Evolutionary conservation across 2,888 invertebrate genomes (phyloP), one percentile per base, ranked within the genome.

Genomic region (Boloria selene): DNA sequence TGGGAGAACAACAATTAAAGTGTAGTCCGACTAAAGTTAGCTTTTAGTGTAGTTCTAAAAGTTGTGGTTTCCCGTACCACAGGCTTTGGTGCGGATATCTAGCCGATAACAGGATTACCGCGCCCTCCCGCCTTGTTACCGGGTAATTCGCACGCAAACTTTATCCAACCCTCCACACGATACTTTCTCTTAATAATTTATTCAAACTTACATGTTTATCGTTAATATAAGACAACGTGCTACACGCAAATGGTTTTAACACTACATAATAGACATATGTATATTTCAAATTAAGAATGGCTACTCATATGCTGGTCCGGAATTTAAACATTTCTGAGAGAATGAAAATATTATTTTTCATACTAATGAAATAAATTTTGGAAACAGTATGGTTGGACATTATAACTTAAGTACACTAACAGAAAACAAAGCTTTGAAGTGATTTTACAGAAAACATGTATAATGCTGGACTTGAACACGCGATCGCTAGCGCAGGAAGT

Each of bases 61-160:
- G 82, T 84, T 84, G 79, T 78, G 77, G 77, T 76, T 77, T 73
- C 76, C 77, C 77, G 69, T 70, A 76, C 79, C 75, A 76, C 73
- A 73, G 70, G 73, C 76, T 78, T 76, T 75, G 65, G 65, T 67
- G 76, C 77, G 83, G 84, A 84, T 86, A 86, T 83, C 81, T 80
- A 77, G 75, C 80, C 85, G 85, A 87, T 89, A 90, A 90, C 85
- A 82, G 84, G 86, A 89, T 90, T 89, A 88, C 80, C 78, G 79
- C 81, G 79, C 85, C 83, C 85, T 81, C 82, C 80, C 79, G 77
- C 70, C 71, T 81, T 81, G 82, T 83, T 83, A 79, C 81, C 80
- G 79, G 77, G 82, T 87, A 88, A 88, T 88, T 87, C 84, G 82
- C 85, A 85, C 84, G 83, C 83, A 78, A 87, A 87, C 87, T 87